Conservation (phyloP, 2,888 invertebrate species). For the Orthosia gothica region DNA sequence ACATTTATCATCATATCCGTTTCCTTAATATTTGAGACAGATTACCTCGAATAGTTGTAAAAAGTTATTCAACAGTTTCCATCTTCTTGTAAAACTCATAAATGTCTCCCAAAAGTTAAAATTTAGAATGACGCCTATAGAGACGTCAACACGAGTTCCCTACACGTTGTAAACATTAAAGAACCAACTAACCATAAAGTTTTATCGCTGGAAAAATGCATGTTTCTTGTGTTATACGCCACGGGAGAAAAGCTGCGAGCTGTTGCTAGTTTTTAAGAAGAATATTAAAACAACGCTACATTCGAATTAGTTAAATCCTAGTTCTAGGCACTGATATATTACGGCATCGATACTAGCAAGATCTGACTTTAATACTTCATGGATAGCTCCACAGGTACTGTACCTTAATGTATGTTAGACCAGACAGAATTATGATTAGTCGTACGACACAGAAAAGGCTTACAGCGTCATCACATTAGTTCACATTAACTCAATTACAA, state of each 20-base stretch:
- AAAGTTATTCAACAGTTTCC: slow-evolving; percentile 8
- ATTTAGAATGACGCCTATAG: slow-evolving; percentile 40
- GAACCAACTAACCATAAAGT: not conserved
- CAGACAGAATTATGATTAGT: not conserved
- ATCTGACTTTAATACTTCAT: no score
- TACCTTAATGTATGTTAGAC: no score
- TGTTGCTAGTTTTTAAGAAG: no score
- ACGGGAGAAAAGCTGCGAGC: no score
- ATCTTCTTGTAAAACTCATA: slow-evolving; percentile 26
- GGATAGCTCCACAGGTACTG: no score
- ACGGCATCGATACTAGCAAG: no score
- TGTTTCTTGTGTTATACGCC: no score
- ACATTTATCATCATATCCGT: slow-evolving; percentile 12
- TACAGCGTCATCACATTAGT: not conserved
- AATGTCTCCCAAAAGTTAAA: slow-evolving; percentile 39
- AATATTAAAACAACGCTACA: no score
- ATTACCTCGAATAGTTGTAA: slow-evolving; percentile 8
- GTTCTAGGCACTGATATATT: no score
- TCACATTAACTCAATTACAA: slow-evolving; percentile 20
- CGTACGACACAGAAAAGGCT: not conserved
- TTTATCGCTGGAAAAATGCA: no score
- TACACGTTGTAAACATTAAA: not conserved
- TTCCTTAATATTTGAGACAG: slow-evolving; percentile 12
- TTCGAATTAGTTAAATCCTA: no score
- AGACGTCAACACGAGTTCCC: not conserved